These are phyloP conservation scores for Heliconius cydno DNA, from an alignment of 2,888 invertebrate species.

Conservation along the genomic window DNA sequence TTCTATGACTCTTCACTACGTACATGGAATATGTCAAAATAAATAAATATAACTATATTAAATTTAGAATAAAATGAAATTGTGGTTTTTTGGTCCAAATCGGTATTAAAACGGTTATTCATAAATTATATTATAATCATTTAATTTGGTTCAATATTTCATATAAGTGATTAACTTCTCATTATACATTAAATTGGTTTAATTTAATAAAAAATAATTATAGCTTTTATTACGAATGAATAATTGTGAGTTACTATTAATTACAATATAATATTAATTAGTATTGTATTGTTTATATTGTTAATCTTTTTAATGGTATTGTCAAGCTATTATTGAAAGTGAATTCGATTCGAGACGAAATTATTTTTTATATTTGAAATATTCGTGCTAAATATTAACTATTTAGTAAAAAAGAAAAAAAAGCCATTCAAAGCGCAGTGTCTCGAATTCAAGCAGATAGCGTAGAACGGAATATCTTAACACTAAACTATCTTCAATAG, in stretches of 20 bases:
- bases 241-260: neutral
- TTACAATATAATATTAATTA: neutral
- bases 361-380: no score
- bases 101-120: neutral
- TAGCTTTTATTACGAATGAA: neutral
- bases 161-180: neutral
- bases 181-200: slow-evolving; percentile 9
- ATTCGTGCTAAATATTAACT: no score
- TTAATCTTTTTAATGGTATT: neutral
- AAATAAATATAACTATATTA: neutral
- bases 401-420: neutral
- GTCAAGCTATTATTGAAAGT: neutral
- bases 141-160: slow-evolving; percentile 1
- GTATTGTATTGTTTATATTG: neutral
- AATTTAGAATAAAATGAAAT: neutral
- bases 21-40: neutral
- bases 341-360: no score
- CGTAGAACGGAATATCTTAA: no score
- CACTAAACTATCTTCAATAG: no score
- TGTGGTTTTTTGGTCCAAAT: neutral
- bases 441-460: no score
- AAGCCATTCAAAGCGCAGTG: neutral
- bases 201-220: slow-evolving; percentile 8
- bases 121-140: slow-evolving; percentile 1
- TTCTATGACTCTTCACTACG: neutral